Evolutionary conservation across 2,888 invertebrate species (phyloP), one percentile per base, ranked within the genome.

Genomic region (Brenthis hecate): DNA sequence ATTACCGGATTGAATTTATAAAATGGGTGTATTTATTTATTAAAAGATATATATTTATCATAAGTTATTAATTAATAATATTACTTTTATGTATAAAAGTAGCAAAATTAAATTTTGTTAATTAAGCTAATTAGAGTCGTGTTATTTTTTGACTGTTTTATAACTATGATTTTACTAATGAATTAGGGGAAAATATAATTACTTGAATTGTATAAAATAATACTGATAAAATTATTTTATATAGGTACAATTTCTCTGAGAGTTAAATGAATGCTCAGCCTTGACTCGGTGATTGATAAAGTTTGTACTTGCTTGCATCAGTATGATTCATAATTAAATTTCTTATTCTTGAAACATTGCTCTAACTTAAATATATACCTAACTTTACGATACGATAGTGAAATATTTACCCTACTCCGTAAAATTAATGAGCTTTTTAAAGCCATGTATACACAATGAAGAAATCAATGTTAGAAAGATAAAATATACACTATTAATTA

Each of bases 1-100:
- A 62, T 56, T 67, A 50, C 61, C 66, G 61, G 61, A 61, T 67
- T 67, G 32, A 56, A 50, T 56, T 50, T 67, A 56, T 67, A 56
- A 67, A 53, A 61, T 66, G 48, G 48, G 13, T 54, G n/a, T 50
- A 8, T 3, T 48, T 43, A 43, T 11, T 43, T 43, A 43, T 43
- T 28, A 28, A 43, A 43, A 43, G 6, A 43, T 11, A 43, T 43
- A 11, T 43, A 36, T 43, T 43, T 43, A 43, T 43, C 8, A 43
- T 43, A 43, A 43, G 11, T 43, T 43, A 43, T 43, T 43, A 43
- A 43, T 43, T 43, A 43, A 43, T 43, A 11, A 43, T 43, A 11
- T 43, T 43, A 43, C 0, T 43, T 43, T 43, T 43, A 11, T 43
- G 11, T 43, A 43, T 43, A 36, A 36, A 36, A 43, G 11, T 11